Evolutionary conservation across 2,113 vertebrate species (phyloP), one percentile per base, ranked within the genome.

Genomic region (Larimichthys polyactis): DNA sequence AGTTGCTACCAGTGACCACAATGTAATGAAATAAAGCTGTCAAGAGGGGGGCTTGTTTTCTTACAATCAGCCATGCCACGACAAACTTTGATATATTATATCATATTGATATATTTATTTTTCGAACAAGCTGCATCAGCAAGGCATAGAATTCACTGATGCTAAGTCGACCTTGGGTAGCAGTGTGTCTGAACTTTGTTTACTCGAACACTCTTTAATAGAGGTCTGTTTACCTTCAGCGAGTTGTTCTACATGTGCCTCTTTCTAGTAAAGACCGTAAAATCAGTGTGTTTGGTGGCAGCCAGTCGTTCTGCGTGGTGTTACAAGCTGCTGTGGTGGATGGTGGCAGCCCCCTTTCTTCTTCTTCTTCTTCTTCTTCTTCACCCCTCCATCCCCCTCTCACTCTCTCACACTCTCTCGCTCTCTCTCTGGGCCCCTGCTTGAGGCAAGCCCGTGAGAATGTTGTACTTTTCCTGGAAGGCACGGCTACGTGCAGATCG

Each of bases 401-500:
- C 52, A 1, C 36, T 59, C 75, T 64, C 29, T 27, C 27, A 27
- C 27, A 2, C 52, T 0, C 57, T 58, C 55, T 44, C 70, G 40
- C 73, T 3, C 89, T 83, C 83, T 77, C 64, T 55, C 52, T 75
- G 81, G 89, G 85, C 91, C 90, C 78, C 84, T 22, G 44, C 68
- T 85, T 58, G 66, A 87, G 81, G 79, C 73, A 79, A 81, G 88
- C 88, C 88, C 65, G 90, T 90, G 90, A 91, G 92, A 93, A 90
- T 73, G 71, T 58, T 84, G 85, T 79, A 85, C 91, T 91, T 93
- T 94, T 94, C 91, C 92, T 92, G 92, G 93, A 92, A 93, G 85
- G 88, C 88, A 78, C 81, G 63, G 83, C 88, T 92, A 88, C 77
- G 85, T 91, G 91, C 89, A 81, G 83, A 89, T 83, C 74, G 74